Evolutionary conservation across 2,113 vertebrate genomes (phyloP), one percentile per base, ranked within the genome.

Genomic region (Dunckerocampus dactyliophorus): DNA sequence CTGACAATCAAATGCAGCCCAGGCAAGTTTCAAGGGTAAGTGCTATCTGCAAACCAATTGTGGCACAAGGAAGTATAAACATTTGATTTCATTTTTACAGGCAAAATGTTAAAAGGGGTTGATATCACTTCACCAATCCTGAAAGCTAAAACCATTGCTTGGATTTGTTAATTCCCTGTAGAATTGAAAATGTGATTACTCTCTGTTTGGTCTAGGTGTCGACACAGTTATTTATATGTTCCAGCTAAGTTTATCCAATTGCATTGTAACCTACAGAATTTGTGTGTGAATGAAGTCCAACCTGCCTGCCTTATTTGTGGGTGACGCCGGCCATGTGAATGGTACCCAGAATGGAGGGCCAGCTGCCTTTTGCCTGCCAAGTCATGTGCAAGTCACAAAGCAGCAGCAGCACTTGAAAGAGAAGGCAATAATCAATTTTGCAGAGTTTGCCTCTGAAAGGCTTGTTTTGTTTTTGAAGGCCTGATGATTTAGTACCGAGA

Each of bases 351-450:
- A 80, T 67, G 71, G 69, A 76, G 74, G 69, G 77, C 81, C 82
- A 85, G 85, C 84, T 85, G 86, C 70, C 84, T 76, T 81, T 77
- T 81, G 57, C 56, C 75, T 87, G 86, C 88, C 85, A 87, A 87
- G 85, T 90, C 88, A 90, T 88, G 83, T 88, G 87, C 85, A 80
- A 86, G 82, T 86, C 82, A 84, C 85, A 88, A 87, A 85, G 85
- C 75, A 64, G 75, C 72, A 77, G 77, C 53, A 43, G 70, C 78
- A 83, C 84, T 88, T 84, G 76, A 83, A 85, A 87, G 74, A 82
- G 77, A 80, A 84, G 79, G 83, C 76, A 85, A 87, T 86, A 87
- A 87, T 87, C 85, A 84, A 83, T 88, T 88, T 87, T 77, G 70
- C 75, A 85, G 82, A 84, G 76, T 78, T 80, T 51, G 68, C 69